These are phyloP conservation scores for Mastomys coucha DNA, from an alignment of 2,113 vertebrate genomes.

Conservation along the genomic window DNA sequence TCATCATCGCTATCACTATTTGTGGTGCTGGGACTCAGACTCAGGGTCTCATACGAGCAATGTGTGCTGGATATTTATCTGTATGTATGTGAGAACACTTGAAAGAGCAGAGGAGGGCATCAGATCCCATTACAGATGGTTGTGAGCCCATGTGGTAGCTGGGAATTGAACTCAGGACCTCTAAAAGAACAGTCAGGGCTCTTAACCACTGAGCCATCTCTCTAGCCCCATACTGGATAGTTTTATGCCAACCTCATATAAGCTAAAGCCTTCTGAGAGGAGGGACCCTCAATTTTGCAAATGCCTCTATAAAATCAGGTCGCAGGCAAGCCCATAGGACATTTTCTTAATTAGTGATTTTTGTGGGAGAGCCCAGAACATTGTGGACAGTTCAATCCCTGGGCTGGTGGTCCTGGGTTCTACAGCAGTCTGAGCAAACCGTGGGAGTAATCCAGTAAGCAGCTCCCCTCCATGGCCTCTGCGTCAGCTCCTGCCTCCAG, in stretches of 20 bases:
- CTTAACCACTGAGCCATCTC: too few species aligned
- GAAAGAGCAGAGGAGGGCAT: too few species aligned
- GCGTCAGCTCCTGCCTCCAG: background rate
- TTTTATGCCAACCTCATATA: background rate
- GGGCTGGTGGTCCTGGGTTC: background rate
- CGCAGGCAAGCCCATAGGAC: background rate
- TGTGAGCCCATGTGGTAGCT: too few species aligned
- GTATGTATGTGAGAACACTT: too few species aligned
- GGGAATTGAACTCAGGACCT: too few species aligned
- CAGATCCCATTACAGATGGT: too few species aligned
- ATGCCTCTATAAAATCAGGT: background rate
- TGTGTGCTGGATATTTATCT: background rate
- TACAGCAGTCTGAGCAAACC: too few species aligned
- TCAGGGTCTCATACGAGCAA: background rate
- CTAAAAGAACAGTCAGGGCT: too few species aligned
- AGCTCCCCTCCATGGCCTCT: background rate
- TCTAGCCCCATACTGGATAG: too few species aligned
- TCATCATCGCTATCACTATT: background rate
- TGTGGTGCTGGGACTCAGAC: background rate
- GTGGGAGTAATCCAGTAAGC: too few species aligned
- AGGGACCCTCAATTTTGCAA: background rate
- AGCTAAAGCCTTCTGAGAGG: background rate
- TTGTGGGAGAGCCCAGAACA: background rate
- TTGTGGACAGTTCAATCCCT: background rate
- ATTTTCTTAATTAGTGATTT: background rate